A percentile compares a stretch with the other conserved stretches of the same genome.
Conservation (phyloP, 2,888 invertebrate genomes). For the Lumbricus terrestris region DNA sequence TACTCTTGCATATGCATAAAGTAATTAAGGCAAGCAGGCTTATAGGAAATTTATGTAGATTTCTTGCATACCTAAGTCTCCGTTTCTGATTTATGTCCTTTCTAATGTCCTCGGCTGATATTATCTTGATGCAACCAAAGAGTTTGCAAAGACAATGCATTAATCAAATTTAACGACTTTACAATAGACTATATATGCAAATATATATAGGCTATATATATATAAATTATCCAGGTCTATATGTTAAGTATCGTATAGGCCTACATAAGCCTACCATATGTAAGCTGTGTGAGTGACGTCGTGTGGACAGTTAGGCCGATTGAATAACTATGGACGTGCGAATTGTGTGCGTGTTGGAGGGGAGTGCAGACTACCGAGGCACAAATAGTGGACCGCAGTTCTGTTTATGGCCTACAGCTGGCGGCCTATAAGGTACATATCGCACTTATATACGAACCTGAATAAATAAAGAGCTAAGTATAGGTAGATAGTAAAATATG, state of each 20-base stretch:
- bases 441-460: neutral
- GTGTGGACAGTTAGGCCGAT: neutral
- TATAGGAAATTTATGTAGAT: neutral
- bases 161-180: neutral
- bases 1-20: neutral
- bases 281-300: neutral
- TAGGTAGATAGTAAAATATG: neutral
- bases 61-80: neutral
- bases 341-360: neutral
- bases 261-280: no score
- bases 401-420: neutral
- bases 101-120: neutral
- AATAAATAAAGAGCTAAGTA: neutral
- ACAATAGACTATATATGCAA: neutral
- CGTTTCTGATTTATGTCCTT: neutral
- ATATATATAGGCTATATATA: neutral
- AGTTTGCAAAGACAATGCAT: neutral
- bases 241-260: no score
- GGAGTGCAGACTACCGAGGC: neutral
- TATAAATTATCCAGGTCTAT: no score
- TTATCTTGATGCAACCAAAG: neutral
- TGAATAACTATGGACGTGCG: neutral
- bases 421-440: neutral
- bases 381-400: neutral
- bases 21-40: neutral